phyloP scores from a whole-genome alignment of 2,888 invertebrate species.

The Sipunculus nudus region DNA sequence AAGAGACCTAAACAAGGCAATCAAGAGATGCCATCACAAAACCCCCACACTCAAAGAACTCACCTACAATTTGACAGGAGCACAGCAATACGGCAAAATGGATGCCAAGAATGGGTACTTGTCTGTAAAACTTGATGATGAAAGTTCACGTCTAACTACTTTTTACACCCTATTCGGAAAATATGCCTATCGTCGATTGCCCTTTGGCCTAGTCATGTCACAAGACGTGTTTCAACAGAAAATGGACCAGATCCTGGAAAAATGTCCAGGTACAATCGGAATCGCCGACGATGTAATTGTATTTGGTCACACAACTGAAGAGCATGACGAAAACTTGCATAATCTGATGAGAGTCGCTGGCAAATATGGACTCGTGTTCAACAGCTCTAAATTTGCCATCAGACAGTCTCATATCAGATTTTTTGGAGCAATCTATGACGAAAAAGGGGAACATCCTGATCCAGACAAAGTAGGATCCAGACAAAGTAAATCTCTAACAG shows the following conservation, averaged over 20 bases:
- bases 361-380: background rate
- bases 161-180: too few species aligned
- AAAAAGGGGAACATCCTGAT: background rate
- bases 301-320: too few species aligned
- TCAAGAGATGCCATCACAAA: slow-evolving; percentile 29
- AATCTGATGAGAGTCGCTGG: background rate
- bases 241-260: too few species aligned
- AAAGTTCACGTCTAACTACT: background rate
- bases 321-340: slow-evolving; percentile 11
- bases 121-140: slow-evolving; percentile 10
- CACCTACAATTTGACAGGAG: slow-evolving; percentile 5
- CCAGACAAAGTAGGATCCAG: background rate
- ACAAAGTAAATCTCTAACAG: background rate
- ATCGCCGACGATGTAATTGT: too few species aligned
- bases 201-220: too few species aligned
- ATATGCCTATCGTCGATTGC: too few species aligned
- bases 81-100: slow-evolving; percentile 14
- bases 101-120: slow-evolving; percentile 21
- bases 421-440: background rate
- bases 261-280: too few species aligned
- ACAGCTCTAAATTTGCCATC: slow-evolving; percentile 7
- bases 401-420: background rate
- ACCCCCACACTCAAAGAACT: slow-evolving; percentile 22
- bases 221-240: too few species aligned
- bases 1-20: too few species aligned